Evolutionary conservation across 2,888 invertebrate species (phyloP), one percentile per base, ranked within the genome.

Genomic region (Endotricha flammealis): DNA sequence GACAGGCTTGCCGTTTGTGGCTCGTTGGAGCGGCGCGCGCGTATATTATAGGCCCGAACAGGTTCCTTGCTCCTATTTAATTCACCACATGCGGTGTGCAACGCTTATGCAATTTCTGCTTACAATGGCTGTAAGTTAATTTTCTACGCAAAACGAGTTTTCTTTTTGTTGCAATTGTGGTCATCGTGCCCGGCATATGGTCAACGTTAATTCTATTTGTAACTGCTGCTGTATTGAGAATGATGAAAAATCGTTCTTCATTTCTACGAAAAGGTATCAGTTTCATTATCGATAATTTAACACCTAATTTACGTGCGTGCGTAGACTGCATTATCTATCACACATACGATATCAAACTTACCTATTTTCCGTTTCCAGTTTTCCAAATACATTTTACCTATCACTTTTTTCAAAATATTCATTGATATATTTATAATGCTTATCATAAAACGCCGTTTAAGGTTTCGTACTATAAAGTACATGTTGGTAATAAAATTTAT

Each of bases 21-120:
- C 65, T 70, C 66, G 68, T 61, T 72, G 61, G 60, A 66, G 60
- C 60, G 62, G 61, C 62, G 64, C 59, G 46, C 60, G 65, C 64
- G 64, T 68, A 65, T 68, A 57, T 68, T 74, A 74, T 72, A 70
- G 65, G 57, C 56, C 54, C 44, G 60, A 79, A 83, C 79, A 80
- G 77, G 79, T 81, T 82, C 67, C 68, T 67, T 75, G 66, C 75
- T 76, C 71, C 78, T 78, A 81, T 80, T 80, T 76, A 74, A 76
- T 76, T 75, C 69, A 64, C 69, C 68, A 74, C 73, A 79, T 76
- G 76, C 65, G 61, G 70, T 70, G 61, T 73, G 63, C 72, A 74
- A 69, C 60, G 53, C 73, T 79, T 80, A 80, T 73, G 78, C 74
- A 81, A 83, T 77, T 80, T 72, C 53, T 69, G 52, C 70, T 67